Evolutionary conservation across 2,888 invertebrate genomes (phyloP), one percentile per base, ranked within the genome.

Genomic region (Germaria angustata): DNA sequence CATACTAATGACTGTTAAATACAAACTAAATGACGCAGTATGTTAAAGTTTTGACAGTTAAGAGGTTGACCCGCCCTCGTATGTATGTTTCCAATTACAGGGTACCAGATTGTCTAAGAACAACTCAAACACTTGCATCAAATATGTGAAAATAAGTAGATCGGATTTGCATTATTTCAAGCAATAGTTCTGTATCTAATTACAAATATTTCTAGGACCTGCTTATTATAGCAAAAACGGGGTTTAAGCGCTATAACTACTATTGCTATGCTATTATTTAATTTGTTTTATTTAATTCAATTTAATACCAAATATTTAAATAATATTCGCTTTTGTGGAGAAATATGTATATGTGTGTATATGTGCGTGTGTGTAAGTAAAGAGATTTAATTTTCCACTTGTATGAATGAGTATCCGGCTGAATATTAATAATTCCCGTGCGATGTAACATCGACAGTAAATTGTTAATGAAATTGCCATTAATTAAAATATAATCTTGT

Each of bases 401-500:
- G 8, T 49, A 7, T 59, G 24, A 24, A 2, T 34, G 11, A 39
- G 49, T 20, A 59, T 61, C 61, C 63, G 41, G 28, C 34, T 49
- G 61, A 41, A 44, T 46, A 32, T 61, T n/a, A n/a, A n/a, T 17
- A 20, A 17, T 9, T 39, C 41, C 11, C 17, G n/a, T 11, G 41
- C 11, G 24, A 9, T 8, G 13, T 28, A 24, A n/a, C 46, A 15
- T 24, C 46, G 76, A 49, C 17, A 76, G 39, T 13, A 22, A 57
- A 32, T 39, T 59, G 68, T 76, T 59, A 68, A 76, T 68, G 20
- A 68, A 68, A 68, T 59, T 59, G 39, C 32, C 68, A 68, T 68
- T 76, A 68, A 76, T 76, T 76, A 49, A 59, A 59, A 39, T 39
- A 28, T 51, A 49, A 32, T 32, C n/a, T 57, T 36, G 36, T 59